A percentile compares a stretch with the other conserved stretches of the same genome.
Evolutionary conservation across 2,888 invertebrate species (phyloP).

Genomic region (Trachelus iudaicus): DNA sequence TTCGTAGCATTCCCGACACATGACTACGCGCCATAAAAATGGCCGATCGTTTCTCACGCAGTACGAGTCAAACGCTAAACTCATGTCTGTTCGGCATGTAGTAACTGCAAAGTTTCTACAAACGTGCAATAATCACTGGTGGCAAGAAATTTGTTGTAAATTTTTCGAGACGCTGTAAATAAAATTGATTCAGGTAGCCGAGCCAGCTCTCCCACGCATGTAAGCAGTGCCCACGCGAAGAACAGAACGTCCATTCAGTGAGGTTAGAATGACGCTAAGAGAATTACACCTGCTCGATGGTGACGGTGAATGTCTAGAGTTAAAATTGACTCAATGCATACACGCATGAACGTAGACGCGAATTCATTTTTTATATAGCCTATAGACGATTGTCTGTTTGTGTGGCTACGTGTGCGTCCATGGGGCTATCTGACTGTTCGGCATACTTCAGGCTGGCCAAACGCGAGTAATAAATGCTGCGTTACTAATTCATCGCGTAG

Average conservation of each 20-base stretch:
- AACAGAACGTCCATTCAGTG: background rate
- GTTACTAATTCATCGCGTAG: background rate
- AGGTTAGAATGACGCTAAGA: background rate
- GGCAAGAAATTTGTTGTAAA: background rate
- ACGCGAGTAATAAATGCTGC: background rate
- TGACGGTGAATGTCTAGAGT: constrained; percentile 21
- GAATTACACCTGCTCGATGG: constrained; percentile 27
- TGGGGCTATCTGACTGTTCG: background rate
- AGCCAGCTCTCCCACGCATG: background rate
- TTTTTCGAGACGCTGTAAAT: background rate
- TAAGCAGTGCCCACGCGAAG: background rate
- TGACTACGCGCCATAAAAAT: constrained; percentile 32
- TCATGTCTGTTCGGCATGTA: background rate
- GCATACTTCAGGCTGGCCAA: background rate
- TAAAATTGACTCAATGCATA: constrained; percentile 13
- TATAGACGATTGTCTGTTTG: background rate
- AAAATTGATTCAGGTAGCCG: background rate
- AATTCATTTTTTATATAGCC: background rate
- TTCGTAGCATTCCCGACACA: constrained; percentile 54
- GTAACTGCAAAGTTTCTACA: background rate
- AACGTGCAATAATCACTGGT: background rate
- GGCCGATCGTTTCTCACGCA: constrained; percentile 30
- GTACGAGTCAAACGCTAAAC: background rate
- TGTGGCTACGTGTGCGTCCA: background rate
- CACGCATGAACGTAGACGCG: background rate